phyloP scores from a whole-genome alignment of 2,113 vertebrate genomes.

The Protobothrops flavoviridis region DNA sequence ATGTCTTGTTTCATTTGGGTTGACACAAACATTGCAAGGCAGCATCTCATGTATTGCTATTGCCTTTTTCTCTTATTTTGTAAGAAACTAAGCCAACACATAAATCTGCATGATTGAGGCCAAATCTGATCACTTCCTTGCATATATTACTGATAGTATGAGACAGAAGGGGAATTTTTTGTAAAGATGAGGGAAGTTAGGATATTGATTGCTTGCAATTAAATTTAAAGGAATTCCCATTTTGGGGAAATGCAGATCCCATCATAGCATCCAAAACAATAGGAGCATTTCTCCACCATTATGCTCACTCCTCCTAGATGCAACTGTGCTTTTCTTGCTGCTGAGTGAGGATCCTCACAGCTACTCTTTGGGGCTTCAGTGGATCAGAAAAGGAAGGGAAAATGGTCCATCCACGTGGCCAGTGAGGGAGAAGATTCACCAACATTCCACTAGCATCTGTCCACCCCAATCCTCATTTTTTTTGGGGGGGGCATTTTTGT shows the following conservation, averaged over 20 bases:
- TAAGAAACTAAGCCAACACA: not conserved
- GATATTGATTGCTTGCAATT: not conserved
- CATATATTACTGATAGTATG: not conserved
- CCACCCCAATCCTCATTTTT: not conserved
- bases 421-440: not conserved
- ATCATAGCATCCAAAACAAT: not conserved
- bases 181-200: not conserved
- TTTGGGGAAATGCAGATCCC: not conserved
- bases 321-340: not conserved
- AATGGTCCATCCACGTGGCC: not conserved
- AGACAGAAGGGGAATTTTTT: not conserved
- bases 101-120: not conserved
- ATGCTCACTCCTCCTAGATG: not conserved
- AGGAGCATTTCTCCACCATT: not conserved
- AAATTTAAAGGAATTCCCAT: not conserved
- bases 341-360: not conserved
- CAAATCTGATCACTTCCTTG: not conserved
- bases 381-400: not conserved
- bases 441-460: not conserved
- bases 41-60: not conserved
- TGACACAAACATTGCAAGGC: not conserved
- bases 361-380: not conserved
- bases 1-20: not conserved
- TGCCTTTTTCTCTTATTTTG: not conserved
- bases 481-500: not conserved